A percentile compares a stretch with the other conserved stretches of the same genome.
Conservation (phyloP, 2,113 vertebrate species). For the Centropus bengalensis region DNA sequence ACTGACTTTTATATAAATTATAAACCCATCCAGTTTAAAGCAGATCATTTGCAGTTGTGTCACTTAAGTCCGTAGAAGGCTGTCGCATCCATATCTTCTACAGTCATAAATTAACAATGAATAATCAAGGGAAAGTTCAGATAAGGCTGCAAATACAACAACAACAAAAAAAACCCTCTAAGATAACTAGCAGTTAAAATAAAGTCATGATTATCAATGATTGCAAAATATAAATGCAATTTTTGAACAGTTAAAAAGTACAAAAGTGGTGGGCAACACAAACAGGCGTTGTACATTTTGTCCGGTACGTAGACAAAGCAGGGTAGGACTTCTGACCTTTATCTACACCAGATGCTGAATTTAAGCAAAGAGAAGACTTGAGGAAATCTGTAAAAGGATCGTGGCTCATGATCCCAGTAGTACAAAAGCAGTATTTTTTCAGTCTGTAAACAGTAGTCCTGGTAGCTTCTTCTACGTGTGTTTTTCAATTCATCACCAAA, state of each 20-base stretch:
- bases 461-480: constrained; percentile 51
- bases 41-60: constrained; percentile 63
- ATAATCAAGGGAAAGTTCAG: constrained; percentile 61
- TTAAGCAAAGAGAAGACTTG: constrained; percentile 44
- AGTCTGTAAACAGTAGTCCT: constrained; percentile 79
- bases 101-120: constrained; percentile 74
- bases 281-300: constrained; percentile 65
- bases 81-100: constrained; percentile 62
- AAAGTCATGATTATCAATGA: constrained; percentile 73
- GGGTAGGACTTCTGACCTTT: constrained; percentile 40
- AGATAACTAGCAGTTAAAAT: constrained; percentile 72
- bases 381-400: constrained; percentile 66
- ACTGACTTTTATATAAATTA: constrained; percentile 78
- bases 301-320: constrained; percentile 63
- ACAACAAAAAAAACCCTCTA: constrained; percentile 44
- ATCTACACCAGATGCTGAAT: constrained; percentile 56
- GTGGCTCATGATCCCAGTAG: constrained; percentile 73
- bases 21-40: constrained; percentile 79
- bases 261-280: constrained; percentile 72
- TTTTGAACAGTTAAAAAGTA: constrained; percentile 77
- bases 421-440: constrained; percentile 77
- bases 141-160: constrained; percentile 65
- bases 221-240: constrained; percentile 79
- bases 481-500: constrained; percentile 56
- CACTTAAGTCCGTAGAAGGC: constrained; percentile 68